Evolutionary conservation across 2,888 invertebrate species (phyloP).

Genomic region (Leucozona laternaria): DNA sequence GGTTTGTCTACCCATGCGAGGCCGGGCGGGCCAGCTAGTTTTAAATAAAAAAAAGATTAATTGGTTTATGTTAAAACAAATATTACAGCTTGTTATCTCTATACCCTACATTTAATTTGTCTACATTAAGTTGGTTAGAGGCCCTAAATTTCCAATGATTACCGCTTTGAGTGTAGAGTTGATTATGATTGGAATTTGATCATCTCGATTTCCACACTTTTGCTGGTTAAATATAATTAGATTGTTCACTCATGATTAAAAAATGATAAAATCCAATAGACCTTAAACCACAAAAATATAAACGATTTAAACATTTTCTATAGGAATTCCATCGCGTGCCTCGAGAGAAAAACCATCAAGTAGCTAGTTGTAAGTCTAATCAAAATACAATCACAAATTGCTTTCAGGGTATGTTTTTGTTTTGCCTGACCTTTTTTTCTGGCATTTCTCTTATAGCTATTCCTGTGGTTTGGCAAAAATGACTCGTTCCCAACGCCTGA

Average conservation of each 20-base stretch:
- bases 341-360: conserved; percentile 13
- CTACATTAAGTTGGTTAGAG: background rate
- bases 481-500: conserved; percentile 64
- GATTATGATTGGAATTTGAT: conserved; percentile 21
- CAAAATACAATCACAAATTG: conserved; percentile 18
- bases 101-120: too few relatives aligned
- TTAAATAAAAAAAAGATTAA: background rate
- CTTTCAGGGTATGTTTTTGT: conserved; percentile 7
- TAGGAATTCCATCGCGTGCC: conserved; percentile 47
- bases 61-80: too few relatives aligned
- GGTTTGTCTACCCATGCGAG: too few relatives aligned
- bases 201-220: conserved; percentile 29
- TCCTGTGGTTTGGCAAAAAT: conserved; percentile 29
- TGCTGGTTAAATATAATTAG: conserved; percentile 25
- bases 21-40: too few relatives aligned
- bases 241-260: conserved; percentile 10
- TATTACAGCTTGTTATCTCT: too few relatives aligned
- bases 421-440: conserved; percentile 37
- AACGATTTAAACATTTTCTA: background rate
- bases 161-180: background rate
- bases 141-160: background rate
- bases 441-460: background rate
- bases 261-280: conserved; percentile 16
- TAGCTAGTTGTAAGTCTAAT: conserved; percentile 15
- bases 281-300: background rate